Evolutionary conservation across 2,888 invertebrate species (phyloP).

Genomic region (Ditylenchus weischeri): DNA sequence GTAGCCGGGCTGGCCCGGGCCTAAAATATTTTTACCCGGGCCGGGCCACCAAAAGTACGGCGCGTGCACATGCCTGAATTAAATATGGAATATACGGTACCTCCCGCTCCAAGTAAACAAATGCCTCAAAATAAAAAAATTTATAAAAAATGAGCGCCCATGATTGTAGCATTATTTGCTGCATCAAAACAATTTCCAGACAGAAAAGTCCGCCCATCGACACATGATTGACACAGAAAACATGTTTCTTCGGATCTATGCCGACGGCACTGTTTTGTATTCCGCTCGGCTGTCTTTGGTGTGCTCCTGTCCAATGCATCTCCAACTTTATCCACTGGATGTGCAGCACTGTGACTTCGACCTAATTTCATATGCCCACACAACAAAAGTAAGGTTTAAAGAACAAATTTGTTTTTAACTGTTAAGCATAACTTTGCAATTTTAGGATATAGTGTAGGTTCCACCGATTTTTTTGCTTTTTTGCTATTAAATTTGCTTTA

Average conservation of each 20-base stretch:
- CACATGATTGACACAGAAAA: constrained; percentile 63
- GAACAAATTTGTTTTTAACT: constrained; percentile 9
- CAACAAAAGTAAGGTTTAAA: constrained; percentile 66
- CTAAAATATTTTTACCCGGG: no score
- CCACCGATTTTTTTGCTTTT: no score
- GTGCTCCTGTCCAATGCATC: constrained; percentile 37
- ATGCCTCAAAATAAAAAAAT: no score
- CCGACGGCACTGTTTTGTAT: constrained; percentile 69
- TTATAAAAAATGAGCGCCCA: no score
- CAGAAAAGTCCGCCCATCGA: constrained; percentile 89
- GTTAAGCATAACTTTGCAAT: neutral
- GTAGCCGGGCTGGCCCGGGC: no score
- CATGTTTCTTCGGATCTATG: constrained; percentile 92
- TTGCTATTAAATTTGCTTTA: no score
- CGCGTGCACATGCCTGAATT: no score
- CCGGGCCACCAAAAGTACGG: no score
- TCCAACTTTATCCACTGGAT: constrained; percentile 76
- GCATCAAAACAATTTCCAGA: constrained; percentile 82
- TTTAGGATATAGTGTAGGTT: constrained; percentile 52
- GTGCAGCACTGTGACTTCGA: constrained; percentile 87
- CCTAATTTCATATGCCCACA: constrained; percentile 97
- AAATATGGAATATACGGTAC: no score
- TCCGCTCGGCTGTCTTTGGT: constrained; percentile 50
- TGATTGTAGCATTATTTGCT: no score
- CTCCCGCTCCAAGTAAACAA: no score